Evolutionary conservation across 2,888 invertebrate species (phyloP), one percentile per base, ranked within the genome.

Genomic region (Neocrepidodera transversa): DNA sequence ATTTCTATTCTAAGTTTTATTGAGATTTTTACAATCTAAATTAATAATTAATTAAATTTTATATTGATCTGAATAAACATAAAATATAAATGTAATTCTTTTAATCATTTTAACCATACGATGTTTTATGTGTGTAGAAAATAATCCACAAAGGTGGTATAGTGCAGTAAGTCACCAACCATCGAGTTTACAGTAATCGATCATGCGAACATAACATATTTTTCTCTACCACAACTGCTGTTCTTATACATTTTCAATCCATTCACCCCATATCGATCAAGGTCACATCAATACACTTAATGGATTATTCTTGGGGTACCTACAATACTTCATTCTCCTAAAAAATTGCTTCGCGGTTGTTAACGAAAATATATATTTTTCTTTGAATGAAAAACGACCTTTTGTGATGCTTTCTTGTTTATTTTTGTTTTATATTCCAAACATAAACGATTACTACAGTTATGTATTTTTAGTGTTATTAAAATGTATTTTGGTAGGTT

Each of bases 121-220:
- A n/a, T n/a, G n/a, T n/a, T n/a, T n/a, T n/a, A n/a, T n/a, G n/a
- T n/a, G n/a, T n/a, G n/a, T n/a, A 32, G 32, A 32, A 28, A 28
- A 32, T 32, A 32, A n/a, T n/a, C n/a, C n/a, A n/a, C n/a, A n/a
- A 32, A 3, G 32, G 10, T 32, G 32, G 32, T 13, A 10, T 32
- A 32, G 32, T 32, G 6, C 32, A 13, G 13, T 32, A 32, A 32
- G 32, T 3, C 32, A 32, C 11, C 8, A 10, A 13, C 32, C 11
- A 32, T 32, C 32, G 32, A 32, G 11, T 32, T 32, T 4, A 11
- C 32, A 3, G 32, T 6, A 32, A 32, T 32, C 32, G 11, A 32
- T 32, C 32, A 32, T 32, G 11, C 32, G 11, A 32, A 32, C 32
- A 32, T 32, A 32, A 32, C 32, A 32, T 32, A 32, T 32, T 32